Conservation (phyloP, 2,113 vertebrate species). For the Microtus montanus region DNA sequence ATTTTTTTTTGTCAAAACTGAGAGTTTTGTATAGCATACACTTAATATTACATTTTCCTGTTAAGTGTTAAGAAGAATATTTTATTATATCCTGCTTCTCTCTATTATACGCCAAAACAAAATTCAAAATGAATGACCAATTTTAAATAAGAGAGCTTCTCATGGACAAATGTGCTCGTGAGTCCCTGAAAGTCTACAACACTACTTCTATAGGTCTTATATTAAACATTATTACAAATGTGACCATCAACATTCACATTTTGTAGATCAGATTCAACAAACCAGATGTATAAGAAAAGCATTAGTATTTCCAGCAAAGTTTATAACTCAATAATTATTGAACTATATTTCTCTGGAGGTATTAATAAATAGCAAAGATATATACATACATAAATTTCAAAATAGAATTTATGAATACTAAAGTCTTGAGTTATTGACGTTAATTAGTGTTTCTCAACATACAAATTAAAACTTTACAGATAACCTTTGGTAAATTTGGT, state of each 20-base stretch:
- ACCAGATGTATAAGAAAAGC: conserved; percentile 20
- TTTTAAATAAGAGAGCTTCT: not conserved
- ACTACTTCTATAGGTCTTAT: not conserved
- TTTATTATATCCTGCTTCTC: not conserved
- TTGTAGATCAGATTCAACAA: not conserved
- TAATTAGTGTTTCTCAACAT: not conserved
- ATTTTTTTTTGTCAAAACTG: conserved; percentile 18
- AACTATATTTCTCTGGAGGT: not conserved
- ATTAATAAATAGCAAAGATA: not conserved
- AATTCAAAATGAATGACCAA: not conserved
- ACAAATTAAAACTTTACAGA: not conserved
- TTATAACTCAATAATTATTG: not conserved
- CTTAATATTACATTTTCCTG: conserved; percentile 14
- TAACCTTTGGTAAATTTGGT: not conserved
- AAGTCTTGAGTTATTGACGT: not conserved
- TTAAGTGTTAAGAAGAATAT: not conserved
- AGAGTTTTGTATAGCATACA: not conserved
- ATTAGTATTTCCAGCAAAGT: not conserved
- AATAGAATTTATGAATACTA: not conserved
- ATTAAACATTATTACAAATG: not conserved
- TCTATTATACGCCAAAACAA: not conserved
- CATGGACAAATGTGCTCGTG: not conserved
- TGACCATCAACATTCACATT: not conserved
- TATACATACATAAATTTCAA: not conserved
- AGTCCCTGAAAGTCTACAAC: not conserved